Percentiles rank a stretch among this genome's conserved stretches.
These are phyloP conservation scores for Molanna angustata DNA, from an alignment of 2,888 invertebrate genomes.

Conservation along the genomic window DNA sequence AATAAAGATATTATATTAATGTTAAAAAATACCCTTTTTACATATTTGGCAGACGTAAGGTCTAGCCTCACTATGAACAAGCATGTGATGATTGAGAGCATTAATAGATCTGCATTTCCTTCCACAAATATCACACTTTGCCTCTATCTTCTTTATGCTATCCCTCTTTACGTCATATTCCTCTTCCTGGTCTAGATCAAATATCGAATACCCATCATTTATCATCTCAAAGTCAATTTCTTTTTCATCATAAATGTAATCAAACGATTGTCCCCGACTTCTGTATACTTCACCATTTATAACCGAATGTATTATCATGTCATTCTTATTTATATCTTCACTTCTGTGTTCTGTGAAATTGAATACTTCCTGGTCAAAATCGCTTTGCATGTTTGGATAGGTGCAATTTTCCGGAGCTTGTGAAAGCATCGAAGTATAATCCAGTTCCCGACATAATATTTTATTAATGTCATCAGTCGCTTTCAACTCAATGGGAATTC, in stretches of 20 bases:
- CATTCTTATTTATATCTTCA: slow-evolving; percentile 8
- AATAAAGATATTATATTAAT: too few species aligned
- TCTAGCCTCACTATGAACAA: slow-evolving; percentile 31
- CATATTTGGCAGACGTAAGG: slow-evolving; percentile 30
- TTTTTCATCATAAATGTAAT: slow-evolving; percentile 8
- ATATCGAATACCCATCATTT: slow-evolving; percentile 21
- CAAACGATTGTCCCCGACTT: slow-evolving; percentile 8
- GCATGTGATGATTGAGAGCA: slow-evolving; percentile 31
- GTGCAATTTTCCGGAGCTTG: slow-evolving; percentile 14
- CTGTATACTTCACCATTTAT: slow-evolving; percentile 17
- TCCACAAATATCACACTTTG: slow-evolving; percentile 21
- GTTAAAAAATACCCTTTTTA: slow-evolving; percentile 25
- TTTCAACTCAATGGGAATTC: slow-evolving; percentile 9
- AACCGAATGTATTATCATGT: slow-evolving; percentile 16
- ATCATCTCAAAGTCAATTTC: slow-evolving; percentile 9
- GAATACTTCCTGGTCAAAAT: slow-evolving; percentile 18
- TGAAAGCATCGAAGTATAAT: slow-evolving; percentile 13
- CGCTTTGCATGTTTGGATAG: slow-evolving; percentile 10
- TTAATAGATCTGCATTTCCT: slow-evolving; percentile 28
- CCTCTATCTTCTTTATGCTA: slow-evolving; percentile 13
- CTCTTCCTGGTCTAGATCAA: slow-evolving; percentile 15
- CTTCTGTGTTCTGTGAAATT: slow-evolving; percentile 1
- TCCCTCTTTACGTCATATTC: slow-evolving; percentile 7
- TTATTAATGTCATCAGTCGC: slow-evolving; percentile 13
- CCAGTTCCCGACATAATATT: slow-evolving; percentile 11